phyloP scores from a whole-genome alignment of 2,888 invertebrate species.

The Limenitis camilla region DNA sequence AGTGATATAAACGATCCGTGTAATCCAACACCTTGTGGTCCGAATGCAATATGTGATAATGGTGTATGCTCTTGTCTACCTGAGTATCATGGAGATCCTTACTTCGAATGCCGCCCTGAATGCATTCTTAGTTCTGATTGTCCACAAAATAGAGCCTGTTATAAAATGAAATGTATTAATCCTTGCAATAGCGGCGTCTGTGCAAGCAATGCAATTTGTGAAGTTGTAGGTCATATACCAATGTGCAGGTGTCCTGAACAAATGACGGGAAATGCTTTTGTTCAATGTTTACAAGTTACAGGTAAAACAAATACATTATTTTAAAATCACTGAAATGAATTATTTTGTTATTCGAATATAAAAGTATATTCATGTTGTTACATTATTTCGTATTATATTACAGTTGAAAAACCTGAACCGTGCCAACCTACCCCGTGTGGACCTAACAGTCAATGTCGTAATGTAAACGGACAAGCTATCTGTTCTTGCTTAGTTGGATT shows the following conservation, averaged over 20 bases:
- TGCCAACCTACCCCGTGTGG: constrained; percentile 81
- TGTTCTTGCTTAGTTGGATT: constrained; percentile 82
- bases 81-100: constrained; percentile 79
- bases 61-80: constrained; percentile 76
- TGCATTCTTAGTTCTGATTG: constrained; percentile 81
- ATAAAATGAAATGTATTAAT: constrained; percentile 80
- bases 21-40: constrained; percentile 79
- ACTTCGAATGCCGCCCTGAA: constrained; percentile 80
- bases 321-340: no score
- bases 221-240: constrained; percentile 82
- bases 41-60: constrained; percentile 74
- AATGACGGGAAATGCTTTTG: constrained; percentile 80
- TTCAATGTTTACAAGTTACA: constrained; percentile 70
- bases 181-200: constrained; percentile 81
- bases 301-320: constrained; percentile 37
- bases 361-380: no score
- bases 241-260: constrained; percentile 81
- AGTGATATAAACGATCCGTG: constrained; percentile 69
- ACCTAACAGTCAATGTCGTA: constrained; percentile 84
- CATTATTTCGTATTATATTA: constrained; percentile 27
- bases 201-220: constrained; percentile 80
- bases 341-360: no score
- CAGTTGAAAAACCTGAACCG: constrained; percentile 50
- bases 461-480: constrained; percentile 81
- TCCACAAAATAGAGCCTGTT: constrained; percentile 76